A percentile compares a stretch with the other conserved stretches of the same genome.
Conservation (phyloP, 2,797 vertebrate species). For the Molossus alvarezi region DNA sequence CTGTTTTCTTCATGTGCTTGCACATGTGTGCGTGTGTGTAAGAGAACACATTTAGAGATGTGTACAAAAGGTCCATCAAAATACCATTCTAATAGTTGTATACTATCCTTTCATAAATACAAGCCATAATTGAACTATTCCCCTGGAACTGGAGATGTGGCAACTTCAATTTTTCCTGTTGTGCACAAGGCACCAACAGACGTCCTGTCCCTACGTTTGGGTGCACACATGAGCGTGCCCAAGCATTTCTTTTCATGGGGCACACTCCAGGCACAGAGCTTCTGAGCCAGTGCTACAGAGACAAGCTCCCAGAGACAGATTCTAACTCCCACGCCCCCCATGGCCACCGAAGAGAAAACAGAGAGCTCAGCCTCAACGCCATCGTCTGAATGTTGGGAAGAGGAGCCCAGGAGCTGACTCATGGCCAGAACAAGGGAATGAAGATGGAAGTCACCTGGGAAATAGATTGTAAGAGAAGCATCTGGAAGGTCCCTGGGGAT, state of each 20-base stretch:
- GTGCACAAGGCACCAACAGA: rapidly evolving
- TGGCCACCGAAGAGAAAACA: neutral
- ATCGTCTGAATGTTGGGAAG: neutral
- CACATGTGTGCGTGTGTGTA: too few species aligned
- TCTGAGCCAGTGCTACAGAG: neutral
- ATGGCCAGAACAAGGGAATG: rapidly evolving
- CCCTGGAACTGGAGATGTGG: neutral
- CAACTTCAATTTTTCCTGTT: neutral
- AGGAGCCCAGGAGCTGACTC: neutral
- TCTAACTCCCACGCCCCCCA: neutral
- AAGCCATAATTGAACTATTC: neutral
- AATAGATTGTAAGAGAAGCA: neutral
- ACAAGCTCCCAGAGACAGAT: neutral
- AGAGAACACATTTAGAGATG: neutral
- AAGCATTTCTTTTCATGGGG: neutral
- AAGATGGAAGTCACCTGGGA: neutral
- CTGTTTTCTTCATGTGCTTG: neutral
- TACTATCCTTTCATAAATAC: neutral
- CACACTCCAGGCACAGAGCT: neutral
- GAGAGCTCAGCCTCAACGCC: too few species aligned
- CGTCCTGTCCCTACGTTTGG: rapidly evolving
- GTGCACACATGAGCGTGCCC: rapidly evolving
- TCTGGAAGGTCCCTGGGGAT: neutral
- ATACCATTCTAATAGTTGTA: neutral
- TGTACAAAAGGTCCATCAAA: neutral